Evolutionary conservation across 35 echinoderm and acorn worm genomes (phyloP).

Genomic region (Eucidaris tribuloides): DNA sequence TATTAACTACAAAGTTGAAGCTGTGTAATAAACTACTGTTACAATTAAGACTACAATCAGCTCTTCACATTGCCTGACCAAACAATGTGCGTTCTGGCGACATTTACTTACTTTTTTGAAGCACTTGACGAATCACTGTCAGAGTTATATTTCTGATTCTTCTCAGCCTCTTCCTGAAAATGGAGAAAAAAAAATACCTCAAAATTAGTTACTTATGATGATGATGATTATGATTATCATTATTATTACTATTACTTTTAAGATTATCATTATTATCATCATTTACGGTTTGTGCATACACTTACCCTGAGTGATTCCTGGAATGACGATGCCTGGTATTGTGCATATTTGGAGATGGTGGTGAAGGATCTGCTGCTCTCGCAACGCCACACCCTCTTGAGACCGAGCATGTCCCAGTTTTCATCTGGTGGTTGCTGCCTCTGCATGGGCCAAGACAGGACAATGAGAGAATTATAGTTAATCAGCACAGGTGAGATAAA

Average conservation of each 20-base stretch:
- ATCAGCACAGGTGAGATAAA: too few species aligned
- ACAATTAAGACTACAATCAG: too few species aligned
- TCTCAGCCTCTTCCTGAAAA: constrained; percentile 94
- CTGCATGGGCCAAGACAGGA: constrained; percentile 33
- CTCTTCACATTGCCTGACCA: too few species aligned
- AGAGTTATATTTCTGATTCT: constrained; percentile 65
- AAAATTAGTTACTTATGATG: too few species aligned
- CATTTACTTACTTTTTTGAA: constrained; percentile 73
- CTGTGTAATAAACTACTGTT: too few species aligned
- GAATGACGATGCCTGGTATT: constrained; percentile 99
- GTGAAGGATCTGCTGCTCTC: constrained; percentile 98
- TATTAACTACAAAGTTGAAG: too few species aligned
- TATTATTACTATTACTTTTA: too few species aligned
- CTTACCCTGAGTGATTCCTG: constrained; percentile 98
- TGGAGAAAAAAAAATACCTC: constrained; percentile 1
- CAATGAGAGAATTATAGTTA: too few species aligned
- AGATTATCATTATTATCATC: too few species aligned
- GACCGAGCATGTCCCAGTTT: constrained; percentile 88
- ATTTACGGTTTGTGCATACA: background rate
- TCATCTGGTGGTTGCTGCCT: constrained; percentile 98
- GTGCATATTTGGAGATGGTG: constrained; percentile 96
- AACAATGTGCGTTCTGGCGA: too few species aligned
- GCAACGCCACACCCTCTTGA: constrained; percentile 97
- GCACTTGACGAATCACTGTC: constrained; percentile 71
- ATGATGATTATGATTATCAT: too few species aligned